A percentile compares a stretch with the other conserved stretches of the same genome.
phyloP scores from a whole-genome alignment of 2,888 invertebrate species.

The Nomada ruficornis region DNA sequence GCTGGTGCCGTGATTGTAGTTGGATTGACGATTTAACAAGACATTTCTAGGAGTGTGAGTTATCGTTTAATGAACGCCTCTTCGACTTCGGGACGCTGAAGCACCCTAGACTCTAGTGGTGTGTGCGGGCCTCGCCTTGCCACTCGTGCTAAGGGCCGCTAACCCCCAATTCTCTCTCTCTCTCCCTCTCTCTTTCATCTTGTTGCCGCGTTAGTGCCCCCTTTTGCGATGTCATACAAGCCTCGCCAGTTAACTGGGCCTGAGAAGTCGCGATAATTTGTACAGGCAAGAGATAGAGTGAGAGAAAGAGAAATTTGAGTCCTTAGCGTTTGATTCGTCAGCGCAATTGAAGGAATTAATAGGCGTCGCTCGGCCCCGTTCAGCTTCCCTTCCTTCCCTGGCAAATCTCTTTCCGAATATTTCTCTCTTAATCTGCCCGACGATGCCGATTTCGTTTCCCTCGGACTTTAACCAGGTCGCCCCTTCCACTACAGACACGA shows the following conservation, averaged over 20 bases:
- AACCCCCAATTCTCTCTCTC: constrained; percentile 61
- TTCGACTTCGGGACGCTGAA: constrained; percentile 72
- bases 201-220: constrained; percentile 44
- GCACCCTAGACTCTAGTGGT: constrained; percentile 78
- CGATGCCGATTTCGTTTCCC: constrained; percentile 43
- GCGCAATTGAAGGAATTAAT: constrained; percentile 81
- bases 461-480: constrained; percentile 22
- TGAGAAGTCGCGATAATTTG: constrained; percentile 80
- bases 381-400: constrained; percentile 22
- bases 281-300: constrained; percentile 54
- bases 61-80: constrained; percentile 82
- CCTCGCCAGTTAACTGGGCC: constrained; percentile 61
- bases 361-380: constrained; percentile 70
- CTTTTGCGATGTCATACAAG: constrained; percentile 45
- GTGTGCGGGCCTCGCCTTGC: constrained; percentile 73
- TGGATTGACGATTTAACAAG: constrained; percentile 73
- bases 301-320: constrained; percentile 63
- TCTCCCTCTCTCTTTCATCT: constrained; percentile 24
- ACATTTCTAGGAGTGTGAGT: constrained; percentile 76
- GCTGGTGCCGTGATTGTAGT: constrained; percentile 61
- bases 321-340: constrained; percentile 80
- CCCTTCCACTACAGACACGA: constrained; percentile 42
- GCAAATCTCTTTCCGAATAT: not conserved
- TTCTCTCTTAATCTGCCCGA: constrained; percentile 54
- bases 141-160: constrained; percentile 79